Conservation (phyloP, 2,888 invertebrate species). For the Harpalus rubripes region DNA sequence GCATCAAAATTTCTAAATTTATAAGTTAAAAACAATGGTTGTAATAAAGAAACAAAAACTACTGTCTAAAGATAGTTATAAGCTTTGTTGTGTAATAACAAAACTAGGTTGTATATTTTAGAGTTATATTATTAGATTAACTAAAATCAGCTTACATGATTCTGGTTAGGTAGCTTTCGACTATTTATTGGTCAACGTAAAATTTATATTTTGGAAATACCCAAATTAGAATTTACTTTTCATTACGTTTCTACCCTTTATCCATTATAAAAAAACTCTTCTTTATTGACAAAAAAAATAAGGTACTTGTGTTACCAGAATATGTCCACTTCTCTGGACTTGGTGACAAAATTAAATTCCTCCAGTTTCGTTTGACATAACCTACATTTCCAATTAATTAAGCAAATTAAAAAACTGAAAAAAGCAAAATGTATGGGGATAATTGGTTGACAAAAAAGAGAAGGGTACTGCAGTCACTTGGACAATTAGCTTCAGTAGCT, state of each 20-base stretch:
- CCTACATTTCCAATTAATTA: conserved; percentile 61
- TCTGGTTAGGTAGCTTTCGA: too few species aligned
- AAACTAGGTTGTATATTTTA: too few species aligned
- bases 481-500: conserved; percentile 21
- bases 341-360: conserved; percentile 38
- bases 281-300: background rate
- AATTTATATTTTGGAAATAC: background rate
- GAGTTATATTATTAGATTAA: too few species aligned
- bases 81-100: too few species aligned
- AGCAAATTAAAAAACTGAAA: conserved; percentile 57
- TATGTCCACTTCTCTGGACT: conserved; percentile 3
- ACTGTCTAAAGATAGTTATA: too few species aligned
- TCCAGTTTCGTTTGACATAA: conserved; percentile 31
- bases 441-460: conserved; percentile 51
- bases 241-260: background rate
- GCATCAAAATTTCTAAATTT: too few species aligned
- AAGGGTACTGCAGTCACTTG: conserved; percentile 14
- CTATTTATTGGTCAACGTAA: background rate
- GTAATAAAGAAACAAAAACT: too few species aligned
- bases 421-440: conserved; percentile 49
- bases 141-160: too few species aligned
- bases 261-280: background rate
- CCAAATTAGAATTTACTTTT: background rate
- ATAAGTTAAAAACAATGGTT: too few species aligned
- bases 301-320: background rate